Evolutionary conservation across 2,113 vertebrate species (phyloP).

Genomic region (Pomatorhinus ruficollis): DNA sequence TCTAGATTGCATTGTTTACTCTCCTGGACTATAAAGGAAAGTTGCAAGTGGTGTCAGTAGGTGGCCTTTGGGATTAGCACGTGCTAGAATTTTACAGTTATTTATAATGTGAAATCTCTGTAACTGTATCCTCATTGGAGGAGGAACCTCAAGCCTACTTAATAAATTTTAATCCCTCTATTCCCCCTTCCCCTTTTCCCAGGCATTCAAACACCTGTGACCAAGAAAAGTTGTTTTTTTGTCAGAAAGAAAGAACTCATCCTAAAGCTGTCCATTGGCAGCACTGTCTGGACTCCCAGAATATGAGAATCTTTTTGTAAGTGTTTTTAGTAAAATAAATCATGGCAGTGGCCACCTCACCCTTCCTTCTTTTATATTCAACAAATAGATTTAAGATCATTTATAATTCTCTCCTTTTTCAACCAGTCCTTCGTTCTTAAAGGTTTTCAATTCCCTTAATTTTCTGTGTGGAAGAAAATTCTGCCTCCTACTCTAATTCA

Average conservation of each 20-base stretch:
- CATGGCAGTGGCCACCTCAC: too few relatives aligned
- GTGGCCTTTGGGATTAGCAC: background rate
- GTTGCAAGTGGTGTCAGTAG: background rate
- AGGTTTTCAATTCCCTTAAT: background rate
- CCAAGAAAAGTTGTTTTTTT: background rate
- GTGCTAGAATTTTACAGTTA: background rate
- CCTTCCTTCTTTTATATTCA: background rate
- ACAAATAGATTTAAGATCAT: background rate
- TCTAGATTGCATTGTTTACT: background rate
- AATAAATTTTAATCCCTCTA: background rate
- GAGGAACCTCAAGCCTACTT: background rate
- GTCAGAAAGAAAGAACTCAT: background rate
- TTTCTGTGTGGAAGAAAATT: background rate
- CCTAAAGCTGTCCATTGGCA: background rate
- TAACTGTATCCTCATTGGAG: background rate
- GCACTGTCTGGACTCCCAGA: background rate
- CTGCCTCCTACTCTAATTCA: constrained; percentile 3
- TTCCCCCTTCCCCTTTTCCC: background rate
- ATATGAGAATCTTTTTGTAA: background rate
- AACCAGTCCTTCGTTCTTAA: background rate
- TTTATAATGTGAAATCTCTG: background rate
- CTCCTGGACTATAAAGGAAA: background rate
- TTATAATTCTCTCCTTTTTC: background rate
- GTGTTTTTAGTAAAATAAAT: background rate
- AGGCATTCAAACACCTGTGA: background rate